Evolutionary conservation across 2,797 vertebrate genomes (phyloP).

Genomic region (Pseudochromis fuscus): DNA sequence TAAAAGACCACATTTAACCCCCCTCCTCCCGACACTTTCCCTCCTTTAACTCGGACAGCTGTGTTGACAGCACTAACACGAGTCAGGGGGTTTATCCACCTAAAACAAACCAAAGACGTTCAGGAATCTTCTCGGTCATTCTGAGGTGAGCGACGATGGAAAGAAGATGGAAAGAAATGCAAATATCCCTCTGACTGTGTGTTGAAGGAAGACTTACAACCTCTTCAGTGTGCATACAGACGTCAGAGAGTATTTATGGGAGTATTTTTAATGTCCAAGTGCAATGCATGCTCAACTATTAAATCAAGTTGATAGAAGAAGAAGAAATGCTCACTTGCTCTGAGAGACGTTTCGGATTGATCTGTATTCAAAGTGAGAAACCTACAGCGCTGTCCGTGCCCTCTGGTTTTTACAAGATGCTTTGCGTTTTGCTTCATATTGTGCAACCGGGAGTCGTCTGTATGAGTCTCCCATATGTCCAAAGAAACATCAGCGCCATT

Average conservation of each 20-base stretch:
- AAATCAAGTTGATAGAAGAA: neutral
- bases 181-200: neutral
- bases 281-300: neutral
- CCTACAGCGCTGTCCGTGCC: neutral
- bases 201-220: neutral
- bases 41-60: constrained; percentile 23
- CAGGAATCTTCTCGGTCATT: neutral
- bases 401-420: neutral
- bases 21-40: neutral
- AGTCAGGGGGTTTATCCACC: neutral
- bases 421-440: neutral
- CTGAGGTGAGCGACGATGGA: neutral
- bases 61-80: constrained; percentile 25
- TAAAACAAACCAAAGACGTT: constrained; percentile 2
- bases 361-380: constrained; percentile 16
- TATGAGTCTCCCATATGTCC: neutral
- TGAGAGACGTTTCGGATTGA: neutral
- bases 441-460: neutral
- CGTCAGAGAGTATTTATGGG: neutral
- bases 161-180: neutral
- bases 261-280: too few relatives aligned
- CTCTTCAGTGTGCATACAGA: too few relatives aligned
- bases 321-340: neutral
- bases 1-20: constrained; percentile 6
- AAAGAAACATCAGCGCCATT: constrained; percentile 4